Conservation (phyloP, 2,888 invertebrate genomes). For the Allophyes oxyacanthae region DNA sequence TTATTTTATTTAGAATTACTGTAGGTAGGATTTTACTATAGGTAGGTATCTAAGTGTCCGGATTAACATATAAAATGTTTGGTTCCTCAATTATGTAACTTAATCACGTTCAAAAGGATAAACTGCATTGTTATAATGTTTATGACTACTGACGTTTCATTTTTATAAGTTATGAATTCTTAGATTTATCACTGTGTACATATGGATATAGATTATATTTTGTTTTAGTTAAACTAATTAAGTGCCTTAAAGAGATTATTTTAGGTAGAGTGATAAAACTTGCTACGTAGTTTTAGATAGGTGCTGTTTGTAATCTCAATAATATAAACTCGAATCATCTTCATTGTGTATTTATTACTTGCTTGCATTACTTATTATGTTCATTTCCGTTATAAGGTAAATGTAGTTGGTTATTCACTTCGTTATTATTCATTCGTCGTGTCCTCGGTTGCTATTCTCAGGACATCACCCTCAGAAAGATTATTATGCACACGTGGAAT, state of each 20-base stretch:
- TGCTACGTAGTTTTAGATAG: conserved; percentile 41
- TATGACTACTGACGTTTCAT: too few species aligned
- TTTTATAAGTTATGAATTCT: conserved; percentile 10
- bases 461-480: conserved; percentile 35
- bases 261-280: conserved; percentile 51
- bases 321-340: conserved; percentile 49
- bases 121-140: not conserved
- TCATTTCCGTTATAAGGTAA: conserved; percentile 45
- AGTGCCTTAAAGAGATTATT: conserved; percentile 62
- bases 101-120: conserved; percentile 8
- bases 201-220: conserved; percentile 17
- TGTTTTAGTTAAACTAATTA: conserved; percentile 30
- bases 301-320: conserved; percentile 64
- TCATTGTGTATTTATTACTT: conserved; percentile 36
- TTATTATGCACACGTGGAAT: conserved; percentile 20
- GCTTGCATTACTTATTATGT: conserved; percentile 25
- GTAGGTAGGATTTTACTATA: too few species aligned
- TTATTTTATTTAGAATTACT: not conserved
- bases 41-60: too few species aligned
- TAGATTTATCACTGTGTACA: conserved; percentile 28
- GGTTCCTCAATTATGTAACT: conserved; percentile 33
- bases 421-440: conserved; percentile 44
- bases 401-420: conserved; percentile 25
- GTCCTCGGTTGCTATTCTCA: conserved; percentile 31
- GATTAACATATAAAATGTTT: conserved; percentile 11